A percentile compares a stretch with the other conserved stretches of the same genome.
phyloP scores from a whole-genome alignment of 2,113 vertebrate species.

The Burhinus oedicnemus region DNA sequence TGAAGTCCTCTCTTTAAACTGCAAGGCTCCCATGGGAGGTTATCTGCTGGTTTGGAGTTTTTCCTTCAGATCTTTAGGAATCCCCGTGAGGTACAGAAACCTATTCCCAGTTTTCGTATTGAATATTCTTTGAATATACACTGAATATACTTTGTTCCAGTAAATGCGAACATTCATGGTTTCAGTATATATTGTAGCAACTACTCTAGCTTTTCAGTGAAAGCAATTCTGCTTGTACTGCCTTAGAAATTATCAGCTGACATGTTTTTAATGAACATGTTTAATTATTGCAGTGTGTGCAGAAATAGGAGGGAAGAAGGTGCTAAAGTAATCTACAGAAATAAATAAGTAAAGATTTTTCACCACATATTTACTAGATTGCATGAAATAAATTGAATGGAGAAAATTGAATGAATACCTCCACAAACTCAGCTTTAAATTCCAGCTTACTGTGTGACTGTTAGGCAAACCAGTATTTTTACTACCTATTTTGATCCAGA shows the following conservation, averaged over 20 bases:
- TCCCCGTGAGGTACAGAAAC: constrained; percentile 11
- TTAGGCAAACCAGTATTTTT: neutral
- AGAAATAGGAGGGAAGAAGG: neutral
- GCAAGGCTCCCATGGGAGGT: neutral
- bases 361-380: neutral
- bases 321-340: neutral
- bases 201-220: constrained; percentile 19
- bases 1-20: constrained; percentile 37
- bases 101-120: neutral
- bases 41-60: constrained; percentile 34
- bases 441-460: neutral
- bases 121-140: neutral
- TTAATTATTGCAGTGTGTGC: neutral
- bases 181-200: neutral
- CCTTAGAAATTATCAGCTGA: neutral
- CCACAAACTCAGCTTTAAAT: neutral
- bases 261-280: neutral
- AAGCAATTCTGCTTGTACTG: neutral
- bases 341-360: neutral
- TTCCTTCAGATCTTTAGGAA: neutral
- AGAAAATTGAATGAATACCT: neutral
- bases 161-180: constrained; percentile 10
- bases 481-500: neutral
- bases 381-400: neutral
- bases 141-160: neutral